Percentiles rank a stretch among this genome's conserved stretches.
Conservation (phyloP, 1,140 invertebrate species). For the Triops cancriformis region DNA sequence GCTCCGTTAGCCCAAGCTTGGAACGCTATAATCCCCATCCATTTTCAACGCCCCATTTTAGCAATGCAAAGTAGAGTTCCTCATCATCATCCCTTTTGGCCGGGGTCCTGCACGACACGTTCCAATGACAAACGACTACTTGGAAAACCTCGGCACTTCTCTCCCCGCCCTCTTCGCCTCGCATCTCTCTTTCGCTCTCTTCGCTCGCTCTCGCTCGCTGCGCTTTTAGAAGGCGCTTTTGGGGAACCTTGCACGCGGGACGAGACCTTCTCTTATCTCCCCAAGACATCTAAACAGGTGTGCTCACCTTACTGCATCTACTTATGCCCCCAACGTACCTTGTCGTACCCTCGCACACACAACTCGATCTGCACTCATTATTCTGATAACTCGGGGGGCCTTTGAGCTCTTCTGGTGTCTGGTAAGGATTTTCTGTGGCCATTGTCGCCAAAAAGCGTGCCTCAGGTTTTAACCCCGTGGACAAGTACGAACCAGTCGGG, state of each 20-base stretch:
- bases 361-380: neutral
- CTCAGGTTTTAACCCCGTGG: neutral
- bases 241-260: neutral
- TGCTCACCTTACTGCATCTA: neutral
- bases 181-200: neutral
- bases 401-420: neutral
- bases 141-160: constrained; percentile 4
- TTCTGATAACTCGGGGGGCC: neutral
- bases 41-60: constrained; percentile 10
- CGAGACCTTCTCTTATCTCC: constrained; percentile 2
- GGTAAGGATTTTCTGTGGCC: neutral
- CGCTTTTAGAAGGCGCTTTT: neutral
- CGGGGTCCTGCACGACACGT: neutral
- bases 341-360: neutral
- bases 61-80: constrained; percentile 13
- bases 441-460: constrained; percentile 12
- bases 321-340: neutral
- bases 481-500: neutral
- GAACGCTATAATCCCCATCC: constrained; percentile 5
- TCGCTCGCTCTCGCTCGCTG: neutral
- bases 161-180: neutral
- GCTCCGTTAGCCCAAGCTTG: neutral
- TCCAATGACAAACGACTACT: constrained; percentile 13
- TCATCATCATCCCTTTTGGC: constrained; percentile 5
- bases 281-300: constrained; percentile 6